These are phyloP conservation scores for Corythornis leucogaster DNA, from an alignment of 2,797 vertebrate species.

Conservation along the genomic window DNA sequence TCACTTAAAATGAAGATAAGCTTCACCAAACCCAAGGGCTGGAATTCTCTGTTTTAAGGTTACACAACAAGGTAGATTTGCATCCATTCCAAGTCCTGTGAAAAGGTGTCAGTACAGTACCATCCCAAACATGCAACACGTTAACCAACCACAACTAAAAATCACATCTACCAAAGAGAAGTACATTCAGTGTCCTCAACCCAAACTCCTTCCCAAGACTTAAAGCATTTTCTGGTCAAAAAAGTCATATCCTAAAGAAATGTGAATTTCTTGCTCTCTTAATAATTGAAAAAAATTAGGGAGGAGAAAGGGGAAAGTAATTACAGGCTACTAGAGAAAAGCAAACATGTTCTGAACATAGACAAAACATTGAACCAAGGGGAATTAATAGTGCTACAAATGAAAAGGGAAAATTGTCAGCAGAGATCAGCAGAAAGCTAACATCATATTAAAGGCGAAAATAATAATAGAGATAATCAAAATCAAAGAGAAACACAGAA, in stretches of 20 bases:
- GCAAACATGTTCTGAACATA: constrained; percentile 35
- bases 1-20: neutral
- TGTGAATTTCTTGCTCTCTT: neutral
- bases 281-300: constrained; percentile 29
- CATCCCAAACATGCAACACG: accelerated
- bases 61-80: neutral
- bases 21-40: neutral
- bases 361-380: constrained; percentile 48
- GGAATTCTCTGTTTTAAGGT: neutral
- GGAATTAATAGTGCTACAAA: constrained; percentile 45
- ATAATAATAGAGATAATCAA: constrained; percentile 15
- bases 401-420: constrained; percentile 19
- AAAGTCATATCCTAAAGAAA: neutral
- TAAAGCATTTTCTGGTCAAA: neutral
- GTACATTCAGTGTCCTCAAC: neutral
- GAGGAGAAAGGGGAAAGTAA: neutral
- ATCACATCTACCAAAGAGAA: neutral
- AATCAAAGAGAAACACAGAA: neutral
- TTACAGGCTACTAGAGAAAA: constrained; percentile 38
- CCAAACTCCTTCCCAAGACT: neutral
- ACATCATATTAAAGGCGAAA: constrained; percentile 30
- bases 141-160: neutral
- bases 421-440: constrained; percentile 45
- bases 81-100: accelerated
- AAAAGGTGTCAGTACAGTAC: neutral